Evolutionary conservation across 2,797 vertebrate genomes (phyloP).

Genomic region (Odontamblyopus rebecca): DNA sequence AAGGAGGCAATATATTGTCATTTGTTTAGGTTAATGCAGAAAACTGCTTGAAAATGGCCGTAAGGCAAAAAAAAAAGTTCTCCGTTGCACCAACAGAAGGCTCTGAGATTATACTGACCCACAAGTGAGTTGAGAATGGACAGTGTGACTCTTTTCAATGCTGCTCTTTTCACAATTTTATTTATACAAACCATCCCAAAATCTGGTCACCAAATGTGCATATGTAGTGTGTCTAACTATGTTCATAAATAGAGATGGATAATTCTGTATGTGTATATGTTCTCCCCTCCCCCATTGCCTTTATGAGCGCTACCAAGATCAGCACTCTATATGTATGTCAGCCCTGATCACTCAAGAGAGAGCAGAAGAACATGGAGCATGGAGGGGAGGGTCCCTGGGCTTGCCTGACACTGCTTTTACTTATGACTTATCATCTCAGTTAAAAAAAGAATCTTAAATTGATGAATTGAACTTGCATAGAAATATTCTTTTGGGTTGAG

Average conservation of each 20-base stretch:
- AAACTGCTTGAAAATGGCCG: too few relatives aligned
- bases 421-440: constrained; percentile 47
- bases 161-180: too few relatives aligned
- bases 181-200: too few relatives aligned
- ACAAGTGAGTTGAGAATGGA: too few relatives aligned
- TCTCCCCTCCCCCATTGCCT: constrained; percentile 2
- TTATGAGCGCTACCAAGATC: constrained; percentile 56
- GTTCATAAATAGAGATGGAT: constrained; percentile 20
- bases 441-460: constrained; percentile 15
- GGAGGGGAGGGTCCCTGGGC: constrained; percentile 7
- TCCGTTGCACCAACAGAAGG: too few relatives aligned
- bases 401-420: constrained; percentile 32
- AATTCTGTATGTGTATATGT: constrained; percentile 19
- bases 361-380: constrained; percentile 5
- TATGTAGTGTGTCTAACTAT: constrained; percentile 13
- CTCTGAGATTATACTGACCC: too few relatives aligned
- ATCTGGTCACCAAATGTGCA: not conserved
- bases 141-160: too few relatives aligned
- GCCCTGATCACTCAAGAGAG: constrained; percentile 54
- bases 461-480: constrained; percentile 10
- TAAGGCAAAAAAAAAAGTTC: too few relatives aligned
- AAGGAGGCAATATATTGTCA: too few relatives aligned
- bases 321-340: constrained; percentile 73
- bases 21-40: too few relatives aligned
- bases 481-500: constrained; percentile 12